Percentiles rank a stretch among this genome's conserved stretches.
Conservation (phyloP, 2,113 vertebrate species). For the Bungarus multicinctus region DNA sequence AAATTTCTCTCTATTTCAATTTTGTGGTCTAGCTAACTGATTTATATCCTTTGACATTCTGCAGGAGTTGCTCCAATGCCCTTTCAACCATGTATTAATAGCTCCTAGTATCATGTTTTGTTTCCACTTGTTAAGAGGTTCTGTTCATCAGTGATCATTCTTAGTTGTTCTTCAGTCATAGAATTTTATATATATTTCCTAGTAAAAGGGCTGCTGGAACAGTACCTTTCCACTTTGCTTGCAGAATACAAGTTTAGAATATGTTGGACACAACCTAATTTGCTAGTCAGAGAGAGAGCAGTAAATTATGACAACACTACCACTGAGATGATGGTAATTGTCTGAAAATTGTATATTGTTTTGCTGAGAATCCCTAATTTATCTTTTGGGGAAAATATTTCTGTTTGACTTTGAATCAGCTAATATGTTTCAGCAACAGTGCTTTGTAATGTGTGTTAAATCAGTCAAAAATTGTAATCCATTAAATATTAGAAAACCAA, state of each 20-base stretch:
- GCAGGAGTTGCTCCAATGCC: neutral
- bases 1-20: neutral
- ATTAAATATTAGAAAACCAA: neutral
- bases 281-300: neutral
- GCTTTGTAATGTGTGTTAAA: neutral
- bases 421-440: neutral
- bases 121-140: neutral
- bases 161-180: neutral
- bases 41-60: neutral
- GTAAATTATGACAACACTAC: neutral
- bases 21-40: neutral
- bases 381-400: neutral
- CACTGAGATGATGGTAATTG: neutral
- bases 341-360: neutral
- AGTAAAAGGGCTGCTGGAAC: neutral
- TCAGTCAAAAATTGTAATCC: neutral
- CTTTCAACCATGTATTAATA: neutral
- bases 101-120: neutral
- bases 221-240: neutral
- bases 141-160: neutral
- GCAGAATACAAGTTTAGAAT: neutral
- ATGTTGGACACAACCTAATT: neutral
- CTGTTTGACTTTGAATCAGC: neutral
- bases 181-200: neutral
- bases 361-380: neutral